phyloP scores from a whole-genome alignment of 2,888 invertebrate species.

The Aporophyla nigra region DNA sequence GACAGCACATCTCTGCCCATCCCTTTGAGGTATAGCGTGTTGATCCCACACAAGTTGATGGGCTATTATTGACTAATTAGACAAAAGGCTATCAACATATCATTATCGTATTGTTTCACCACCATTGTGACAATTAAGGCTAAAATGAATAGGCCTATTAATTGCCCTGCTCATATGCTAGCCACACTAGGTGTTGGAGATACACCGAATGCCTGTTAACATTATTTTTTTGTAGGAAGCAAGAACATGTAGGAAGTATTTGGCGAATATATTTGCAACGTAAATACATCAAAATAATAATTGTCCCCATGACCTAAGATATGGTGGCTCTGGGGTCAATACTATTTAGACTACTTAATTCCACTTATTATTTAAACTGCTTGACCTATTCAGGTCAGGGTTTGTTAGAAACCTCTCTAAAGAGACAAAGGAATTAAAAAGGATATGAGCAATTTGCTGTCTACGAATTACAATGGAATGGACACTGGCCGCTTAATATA shows the following conservation, averaged over 20 bases:
- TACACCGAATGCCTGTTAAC: not conserved
- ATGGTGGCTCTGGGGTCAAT: conserved; percentile 19
- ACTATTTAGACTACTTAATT: conserved; percentile 6
- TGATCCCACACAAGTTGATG: not conserved
- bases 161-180: not conserved
- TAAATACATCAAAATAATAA: conserved; percentile 4
- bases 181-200: not conserved
- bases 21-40: not conserved
- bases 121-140: conserved; percentile 4
- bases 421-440: conserved; percentile 42
- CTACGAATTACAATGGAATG: conserved; percentile 56
- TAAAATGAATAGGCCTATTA: not conserved
- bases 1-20: not conserved
- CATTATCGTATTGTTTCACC: conserved; percentile 26
- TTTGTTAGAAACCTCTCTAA: not conserved
- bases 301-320: conserved; percentile 35
- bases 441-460: conserved; percentile 32
- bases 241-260: conserved; percentile 19
- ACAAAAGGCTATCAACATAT: conserved; percentile 34
- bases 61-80: conserved; percentile 26
- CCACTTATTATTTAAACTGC: conserved; percentile 1
- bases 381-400: conserved; percentile 3
- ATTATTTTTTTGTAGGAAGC: too few species aligned
- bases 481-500: conserved; percentile 40
- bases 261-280: conserved; percentile 20